Evolutionary conservation across 2,797 vertebrate genomes (phyloP).

Genomic region (Sebastes wilsoni): DNA sequence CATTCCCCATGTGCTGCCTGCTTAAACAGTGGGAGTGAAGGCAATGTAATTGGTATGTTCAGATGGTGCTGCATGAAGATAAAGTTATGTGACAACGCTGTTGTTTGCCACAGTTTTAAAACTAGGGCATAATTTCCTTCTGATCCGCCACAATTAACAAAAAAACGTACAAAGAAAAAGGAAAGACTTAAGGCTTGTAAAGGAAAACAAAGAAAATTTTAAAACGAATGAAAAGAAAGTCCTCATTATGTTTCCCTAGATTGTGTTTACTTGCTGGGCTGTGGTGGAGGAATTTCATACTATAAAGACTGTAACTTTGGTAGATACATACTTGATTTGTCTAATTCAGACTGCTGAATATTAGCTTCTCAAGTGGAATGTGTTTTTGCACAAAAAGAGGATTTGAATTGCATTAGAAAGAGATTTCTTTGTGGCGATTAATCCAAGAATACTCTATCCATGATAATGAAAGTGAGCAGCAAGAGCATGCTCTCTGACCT

Average conservation of each 20-base stretch:
- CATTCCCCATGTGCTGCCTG: conserved; percentile 40
- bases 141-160: not conserved
- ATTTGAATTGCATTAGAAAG: not conserved
- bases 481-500: too few species aligned
- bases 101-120: not conserved
- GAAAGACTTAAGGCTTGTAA: not conserved
- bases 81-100: conserved; percentile 10
- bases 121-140: not conserved
- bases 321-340: not conserved
- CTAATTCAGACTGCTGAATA: not conserved
- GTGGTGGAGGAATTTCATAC: not conserved
- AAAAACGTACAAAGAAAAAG: not conserved
- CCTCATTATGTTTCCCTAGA: not conserved
- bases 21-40: conserved; percentile 32
- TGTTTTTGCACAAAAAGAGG: not conserved
- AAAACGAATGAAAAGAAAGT: not conserved
- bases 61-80: conserved; percentile 32
- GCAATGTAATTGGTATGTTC: conserved; percentile 46
- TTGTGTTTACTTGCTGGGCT: not conserved
- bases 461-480: too few species aligned
- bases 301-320: not conserved
- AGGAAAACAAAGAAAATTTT: not conserved
- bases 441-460: too few species aligned
- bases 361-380: not conserved
- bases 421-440: too few species aligned